These are phyloP conservation scores for Schizopygopsis malacanthus DNA, from an alignment of 2,797 vertebrate species.

Conservation along the genomic window DNA sequence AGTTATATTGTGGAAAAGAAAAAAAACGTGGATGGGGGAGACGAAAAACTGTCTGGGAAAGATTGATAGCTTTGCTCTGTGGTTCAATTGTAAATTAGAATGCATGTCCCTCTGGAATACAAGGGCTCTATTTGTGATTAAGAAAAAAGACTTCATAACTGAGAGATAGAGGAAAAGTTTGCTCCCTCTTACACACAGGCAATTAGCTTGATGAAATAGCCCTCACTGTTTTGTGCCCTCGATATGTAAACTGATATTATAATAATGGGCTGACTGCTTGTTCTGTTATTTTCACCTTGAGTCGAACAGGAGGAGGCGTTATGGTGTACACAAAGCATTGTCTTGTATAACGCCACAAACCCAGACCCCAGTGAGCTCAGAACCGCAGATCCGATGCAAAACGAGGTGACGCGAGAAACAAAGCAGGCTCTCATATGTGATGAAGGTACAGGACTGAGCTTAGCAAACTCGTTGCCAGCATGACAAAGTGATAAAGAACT, in stretches of 20 bases:
- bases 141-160: constrained; percentile 95
- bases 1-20: constrained; percentile 86
- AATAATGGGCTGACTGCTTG: constrained; percentile 90
- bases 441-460: constrained; percentile 59
- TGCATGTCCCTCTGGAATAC: constrained; percentile 94
- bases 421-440: constrained; percentile 61
- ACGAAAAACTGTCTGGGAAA: constrained; percentile 82
- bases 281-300: constrained; percentile 93
- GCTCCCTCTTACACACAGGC: constrained; percentile 94
- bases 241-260: constrained; percentile 94
- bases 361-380: constrained; percentile 48
- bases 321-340: constrained; percentile 66
- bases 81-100: constrained; percentile 99
- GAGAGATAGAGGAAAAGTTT: constrained; percentile 94
- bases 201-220: constrained; percentile 99
- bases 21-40: constrained; percentile 61
- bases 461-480: constrained; percentile 52
- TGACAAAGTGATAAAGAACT: constrained; percentile 59
- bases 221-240: constrained; percentile 85
- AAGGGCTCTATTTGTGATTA: constrained; percentile 98
- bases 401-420: constrained; percentile 59
- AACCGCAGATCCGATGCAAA: constrained; percentile 56
- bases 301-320: constrained; percentile 71
- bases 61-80: constrained; percentile 98
- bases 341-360: constrained; percentile 57